Base-by-base conservation (phyloP, 2,888 invertebrate genomes). In the Spisula subtruncata region DNA sequence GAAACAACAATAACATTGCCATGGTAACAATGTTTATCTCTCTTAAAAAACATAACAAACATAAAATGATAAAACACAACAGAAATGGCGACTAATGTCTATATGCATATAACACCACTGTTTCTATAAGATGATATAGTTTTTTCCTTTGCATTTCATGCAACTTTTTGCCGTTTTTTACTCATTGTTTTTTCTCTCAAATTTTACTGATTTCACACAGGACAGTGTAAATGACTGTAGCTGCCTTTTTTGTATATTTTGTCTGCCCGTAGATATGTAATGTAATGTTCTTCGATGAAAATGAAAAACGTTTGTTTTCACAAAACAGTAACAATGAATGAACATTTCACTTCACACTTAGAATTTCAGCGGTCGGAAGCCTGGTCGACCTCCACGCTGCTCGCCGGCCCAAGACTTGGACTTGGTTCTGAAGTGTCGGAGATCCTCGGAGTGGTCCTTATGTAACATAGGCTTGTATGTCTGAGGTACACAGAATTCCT, bases 391-490 rank as follows among this genome's bases (percentile, higher is more conserved):
- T 20, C 89, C 89, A 20, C 90, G 54, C 90, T 93, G 93, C 32
- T 94, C 94, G 10, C 91, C 92, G 48, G 95, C 95, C 97, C 97
- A 97, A 0, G 98, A 98, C 96, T 98, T 98, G 93, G 98, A 98
- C 96, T 98, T 98, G 94, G 97, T 97, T 79, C 98, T 97, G 96
- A 98, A 99, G 92, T 97, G 97, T 85, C 97, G 97, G 86, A 99
- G 97, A 91, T 98, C 98, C 5, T 97, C 97, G 89, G 97, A 97
- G 96, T 98, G 98, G 83, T 97, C 97, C 0, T 98, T 98, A 96
- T 99, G 98, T 90, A 98, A 96, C 99, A 99, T 99, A 86, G 98
- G 98, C 60, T 98, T 97, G 97, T 99, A 99, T 0, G 97, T 97
- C 81, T 97, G 97, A 0, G 98, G 98, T 54, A 97, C 98, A 95